Percentiles rank a stretch among this genome's conserved stretches.
Conservation (phyloP, 2,797 vertebrate species). For the Pristis pectinata region DNA sequence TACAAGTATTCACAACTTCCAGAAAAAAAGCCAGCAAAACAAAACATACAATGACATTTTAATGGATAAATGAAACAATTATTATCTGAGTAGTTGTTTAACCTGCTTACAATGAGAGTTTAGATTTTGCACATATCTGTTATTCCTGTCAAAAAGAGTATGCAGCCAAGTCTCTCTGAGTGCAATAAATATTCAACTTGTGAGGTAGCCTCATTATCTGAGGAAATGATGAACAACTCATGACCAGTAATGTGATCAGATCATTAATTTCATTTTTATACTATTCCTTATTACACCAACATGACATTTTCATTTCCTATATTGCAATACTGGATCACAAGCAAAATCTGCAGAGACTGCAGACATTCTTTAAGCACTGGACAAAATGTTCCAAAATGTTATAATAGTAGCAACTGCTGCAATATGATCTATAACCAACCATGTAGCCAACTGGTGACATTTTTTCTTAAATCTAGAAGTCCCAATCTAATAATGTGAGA, state of each 20-base stretch:
- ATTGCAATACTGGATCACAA: neutral
- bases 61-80: neutral
- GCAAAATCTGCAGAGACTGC: neutral
- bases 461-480: no score
- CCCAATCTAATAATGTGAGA: no score
- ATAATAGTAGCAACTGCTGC: neutral
- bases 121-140: no score
- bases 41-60: neutral
- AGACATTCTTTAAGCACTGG: neutral
- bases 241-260: no score
- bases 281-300: neutral
- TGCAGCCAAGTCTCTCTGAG: no score
- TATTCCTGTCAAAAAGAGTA: no score
- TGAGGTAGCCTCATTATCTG: no score
- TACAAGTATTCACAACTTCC: neutral
- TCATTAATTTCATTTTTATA: neutral
- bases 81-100: neutral
- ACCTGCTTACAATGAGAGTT: neutral
- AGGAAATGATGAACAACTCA: no score
- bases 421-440: neutral
- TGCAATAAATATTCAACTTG: no score
- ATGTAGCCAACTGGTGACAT: no score
- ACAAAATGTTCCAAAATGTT: neutral
- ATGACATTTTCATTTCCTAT: neutral
- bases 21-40: neutral